phyloP scores from a whole-genome alignment of 2,113 vertebrate genomes.

The Nycticryphes semicollaris region DNA sequence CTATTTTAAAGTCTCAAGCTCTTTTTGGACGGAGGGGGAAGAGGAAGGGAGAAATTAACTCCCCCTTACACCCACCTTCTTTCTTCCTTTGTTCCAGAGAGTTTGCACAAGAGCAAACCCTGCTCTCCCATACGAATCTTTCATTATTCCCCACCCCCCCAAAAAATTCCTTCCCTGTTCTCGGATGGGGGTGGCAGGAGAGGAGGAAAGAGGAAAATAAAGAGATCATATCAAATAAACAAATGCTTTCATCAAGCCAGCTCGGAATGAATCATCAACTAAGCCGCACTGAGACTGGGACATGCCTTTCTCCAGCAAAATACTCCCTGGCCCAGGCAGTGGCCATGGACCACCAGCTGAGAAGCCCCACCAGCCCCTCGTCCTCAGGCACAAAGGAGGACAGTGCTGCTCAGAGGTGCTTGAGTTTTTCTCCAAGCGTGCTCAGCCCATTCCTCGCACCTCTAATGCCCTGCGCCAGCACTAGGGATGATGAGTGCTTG shows the following conservation, averaged over 20 bases:
- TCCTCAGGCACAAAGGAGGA: neutral
- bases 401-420: neutral
- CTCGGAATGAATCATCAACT: constrained; percentile 29
- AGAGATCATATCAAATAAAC: constrained; percentile 44
- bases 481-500: constrained; percentile 69
- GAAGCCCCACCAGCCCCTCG: neutral
- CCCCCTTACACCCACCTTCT: constrained; percentile 49
- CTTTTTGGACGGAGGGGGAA: constrained; percentile 24
- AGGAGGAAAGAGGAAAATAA: constrained; percentile 46
- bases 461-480: constrained; percentile 58
- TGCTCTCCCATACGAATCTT: neutral
- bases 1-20: constrained; percentile 68
- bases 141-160: constrained; percentile 19
- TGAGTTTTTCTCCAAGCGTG: neutral
- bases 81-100: constrained; percentile 46
- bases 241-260: neutral
- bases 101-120: constrained; percentile 34
- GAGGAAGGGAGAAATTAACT: constrained; percentile 59
- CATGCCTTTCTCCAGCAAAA: neutral
- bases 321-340: neutral
- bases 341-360: neutral
- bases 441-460: constrained; percentile 30
- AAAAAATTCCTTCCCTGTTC: constrained; percentile 11
- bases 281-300: neutral
- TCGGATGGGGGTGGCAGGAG: neutral